Percentiles rank a stretch among this genome's conserved stretches.
Evolutionary conservation across 2,888 invertebrate genomes (phyloP).

Genomic region (Baronia brevicornis): DNA sequence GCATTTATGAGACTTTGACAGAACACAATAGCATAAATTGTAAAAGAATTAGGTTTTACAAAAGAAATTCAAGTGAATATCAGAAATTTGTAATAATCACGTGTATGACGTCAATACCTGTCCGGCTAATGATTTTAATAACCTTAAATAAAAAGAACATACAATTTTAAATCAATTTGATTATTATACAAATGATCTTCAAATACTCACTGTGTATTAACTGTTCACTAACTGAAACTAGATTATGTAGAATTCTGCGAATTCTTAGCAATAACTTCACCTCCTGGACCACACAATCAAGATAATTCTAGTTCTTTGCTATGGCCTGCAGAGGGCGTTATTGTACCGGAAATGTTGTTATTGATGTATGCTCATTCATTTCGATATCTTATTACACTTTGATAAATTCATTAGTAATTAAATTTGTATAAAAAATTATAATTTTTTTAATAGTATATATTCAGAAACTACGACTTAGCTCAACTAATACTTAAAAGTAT

Average conservation of each 20-base stretch:
- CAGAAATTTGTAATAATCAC: constrained; percentile 32
- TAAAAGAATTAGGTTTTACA: too few species aligned
- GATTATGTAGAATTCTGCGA: constrained; percentile 38
- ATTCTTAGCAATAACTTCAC: constrained; percentile 48
- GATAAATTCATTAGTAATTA: constrained; percentile 1
- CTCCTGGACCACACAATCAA: constrained; percentile 58
- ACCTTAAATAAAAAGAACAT: constrained; percentile 9
- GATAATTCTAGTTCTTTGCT: constrained; percentile 46
- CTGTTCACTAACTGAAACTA: constrained; percentile 49
- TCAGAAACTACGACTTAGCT: neutral
- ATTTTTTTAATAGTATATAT: neutral
- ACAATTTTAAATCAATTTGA: constrained; percentile 13
- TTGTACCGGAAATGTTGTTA: constrained; percentile 46
- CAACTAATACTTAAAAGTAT: neutral
- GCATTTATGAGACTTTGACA: too few species aligned
- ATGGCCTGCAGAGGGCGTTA: constrained; percentile 46
- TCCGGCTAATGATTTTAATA: constrained; percentile 36
- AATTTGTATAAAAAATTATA: neutral
- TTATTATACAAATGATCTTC: constrained; percentile 12
- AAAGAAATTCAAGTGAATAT: too few species aligned
- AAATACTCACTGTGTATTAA: constrained; percentile 50
- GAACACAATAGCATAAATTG: too few species aligned
- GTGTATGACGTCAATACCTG: constrained; percentile 48
- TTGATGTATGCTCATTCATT: too few species aligned
- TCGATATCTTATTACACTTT: too few species aligned